Evolutionary conservation across 2,888 invertebrate species (phyloP), one percentile per base, ranked within the genome.

Genomic region (Agrochola litura): DNA sequence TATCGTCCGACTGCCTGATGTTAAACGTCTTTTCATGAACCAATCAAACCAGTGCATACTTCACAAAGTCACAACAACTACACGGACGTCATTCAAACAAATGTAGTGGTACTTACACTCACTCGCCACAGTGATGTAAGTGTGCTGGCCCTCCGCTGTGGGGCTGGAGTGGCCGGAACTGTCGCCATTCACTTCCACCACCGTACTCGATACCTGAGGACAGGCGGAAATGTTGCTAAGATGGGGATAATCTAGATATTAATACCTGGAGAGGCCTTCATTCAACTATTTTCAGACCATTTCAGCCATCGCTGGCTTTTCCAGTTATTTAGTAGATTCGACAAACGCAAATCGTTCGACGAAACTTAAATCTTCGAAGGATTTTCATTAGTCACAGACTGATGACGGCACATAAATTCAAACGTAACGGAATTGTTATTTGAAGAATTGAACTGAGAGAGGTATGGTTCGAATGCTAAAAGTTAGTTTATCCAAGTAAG

Each of bases 81-180:
- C 6, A 22, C n/a, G 16, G 25, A 41, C 4, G n/a, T 58, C 73
- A 71, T 64, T 71, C 64, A 65, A 54, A 61, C 0, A 68, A n/a
- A 19, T 6, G 2, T 14, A n/a, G 12, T 49, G 41, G n/a, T 81
- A 86, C 86, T 41, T 75, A 86, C 84, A 84, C 69, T 84, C 84
- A 64, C 84, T 84, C 3, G 84, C 74, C 0, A 98, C 98, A 58
- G 98, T 97, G 87, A 98, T 98, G 93, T 97, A 98, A 82, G 97
- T 96, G 92, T 97, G 97, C 91, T 97, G 97, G 68, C 94, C 94
- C 79, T 97, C 95, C 0, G 95, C 89, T 61, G 95, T 92, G 46
- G 97, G 97, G 83, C 97, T 97, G 93, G 97, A 97, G 92, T 97
- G 96, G 79, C 97, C 96, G 73, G 97, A 97, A 92, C 97, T 97